Evolutionary conservation across 2,888 invertebrate genomes (phyloP).

Genomic region (Nemotelus nigrinus): DNA sequence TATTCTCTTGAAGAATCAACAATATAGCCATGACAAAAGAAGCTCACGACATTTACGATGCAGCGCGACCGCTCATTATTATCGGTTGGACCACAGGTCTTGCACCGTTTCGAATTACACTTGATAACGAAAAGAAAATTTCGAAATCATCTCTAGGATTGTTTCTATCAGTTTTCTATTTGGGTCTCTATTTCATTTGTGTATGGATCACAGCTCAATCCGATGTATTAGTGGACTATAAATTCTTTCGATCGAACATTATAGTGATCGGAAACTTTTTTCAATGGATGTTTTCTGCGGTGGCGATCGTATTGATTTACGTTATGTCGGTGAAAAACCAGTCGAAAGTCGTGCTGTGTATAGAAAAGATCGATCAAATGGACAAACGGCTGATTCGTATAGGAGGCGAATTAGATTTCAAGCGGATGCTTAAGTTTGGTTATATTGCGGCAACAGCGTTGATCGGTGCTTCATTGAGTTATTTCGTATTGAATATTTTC

Average conservation of each 20-base stretch:
- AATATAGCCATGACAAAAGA: no score
- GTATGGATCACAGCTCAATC: slow-evolving; percentile 53
- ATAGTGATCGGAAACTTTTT: slow-evolving; percentile 54
- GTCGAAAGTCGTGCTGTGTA: slow-evolving; percentile 53
- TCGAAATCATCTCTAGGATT: not conserved
- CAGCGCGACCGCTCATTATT: not conserved
- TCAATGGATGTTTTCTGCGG: slow-evolving; percentile 58
- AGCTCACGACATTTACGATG: slow-evolving; percentile 21
- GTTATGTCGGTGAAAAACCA: slow-evolving; percentile 60
- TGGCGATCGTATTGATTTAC: slow-evolving; percentile 54
- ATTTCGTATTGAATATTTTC: slow-evolving; percentile 57
- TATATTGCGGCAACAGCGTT: slow-evolving; percentile 58
- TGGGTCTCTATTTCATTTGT: slow-evolving; percentile 55
- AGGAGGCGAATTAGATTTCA: slow-evolving; percentile 60
- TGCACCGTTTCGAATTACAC: not conserved
- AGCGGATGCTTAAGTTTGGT: slow-evolving; percentile 57
- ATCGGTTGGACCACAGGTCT: slow-evolving; percentile 10
- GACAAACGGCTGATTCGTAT: slow-evolving; percentile 60
- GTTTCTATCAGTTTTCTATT: slow-evolving; percentile 2
- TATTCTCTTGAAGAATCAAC: no score
- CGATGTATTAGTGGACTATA: slow-evolving; percentile 53
- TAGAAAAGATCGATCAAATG: slow-evolving; percentile 58
- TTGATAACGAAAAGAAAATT: not conserved
- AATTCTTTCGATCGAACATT: slow-evolving; percentile 53
- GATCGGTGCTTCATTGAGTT: slow-evolving; percentile 60